phyloP scores from a whole-genome alignment of 2,888 invertebrate species.

The Eupithecia dodoneata region DNA sequence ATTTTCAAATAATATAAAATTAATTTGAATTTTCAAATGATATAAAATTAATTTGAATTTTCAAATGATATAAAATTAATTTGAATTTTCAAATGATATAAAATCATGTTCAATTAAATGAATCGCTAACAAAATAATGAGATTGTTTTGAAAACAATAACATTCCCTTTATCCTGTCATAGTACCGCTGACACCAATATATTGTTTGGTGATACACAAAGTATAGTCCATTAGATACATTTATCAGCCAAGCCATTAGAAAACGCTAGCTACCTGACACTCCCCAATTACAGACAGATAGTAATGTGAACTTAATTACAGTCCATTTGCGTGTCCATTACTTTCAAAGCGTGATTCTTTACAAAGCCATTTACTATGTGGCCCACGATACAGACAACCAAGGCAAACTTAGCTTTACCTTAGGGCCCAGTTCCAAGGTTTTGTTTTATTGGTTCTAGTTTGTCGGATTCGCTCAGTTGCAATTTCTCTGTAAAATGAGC shows the following conservation, averaged over 20 bases:
- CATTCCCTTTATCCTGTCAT: background rate
- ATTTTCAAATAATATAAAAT: no score
- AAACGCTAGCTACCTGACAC: conserved; percentile 17
- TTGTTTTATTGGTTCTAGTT: background rate
- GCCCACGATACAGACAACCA: background rate
- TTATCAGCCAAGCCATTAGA: conserved; percentile 12
- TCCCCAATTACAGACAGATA: conserved; percentile 23
- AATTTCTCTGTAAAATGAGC: background rate
- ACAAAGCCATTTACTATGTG: conserved; percentile 7
- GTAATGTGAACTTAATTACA: conserved; percentile 33
- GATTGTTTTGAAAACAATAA: no score
- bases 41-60: no score
- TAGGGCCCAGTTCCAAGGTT: background rate
- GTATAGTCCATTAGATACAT: conserved; percentile 8
- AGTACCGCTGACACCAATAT: background rate
- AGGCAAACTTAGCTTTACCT: background rate
- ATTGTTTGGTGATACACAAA: background rate
- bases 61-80: no score
- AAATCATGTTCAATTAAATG: no score
- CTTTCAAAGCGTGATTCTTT: conserved; percentile 25
- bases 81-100: no score
- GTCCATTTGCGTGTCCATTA: conserved; percentile 30
- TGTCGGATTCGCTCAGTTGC: background rate
- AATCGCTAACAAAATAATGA: no score
- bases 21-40: no score